These are phyloP conservation scores for Plutella xylostella DNA, from an alignment of 2,888 invertebrate species.

Conservation along the genomic window DNA sequence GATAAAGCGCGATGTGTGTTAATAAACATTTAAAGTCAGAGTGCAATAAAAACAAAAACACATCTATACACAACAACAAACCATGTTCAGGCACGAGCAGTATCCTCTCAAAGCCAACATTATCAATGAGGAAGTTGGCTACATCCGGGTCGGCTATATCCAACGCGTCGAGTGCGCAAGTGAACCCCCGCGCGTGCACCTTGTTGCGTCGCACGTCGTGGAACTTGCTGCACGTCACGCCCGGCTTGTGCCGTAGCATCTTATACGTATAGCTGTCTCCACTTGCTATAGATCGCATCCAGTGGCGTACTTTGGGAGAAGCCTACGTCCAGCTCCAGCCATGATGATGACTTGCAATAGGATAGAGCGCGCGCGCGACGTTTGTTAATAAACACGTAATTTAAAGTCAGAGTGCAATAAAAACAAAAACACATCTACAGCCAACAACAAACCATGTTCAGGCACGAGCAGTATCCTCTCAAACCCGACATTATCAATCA, in stretches of 20 bases:
- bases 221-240: constrained; percentile 76
- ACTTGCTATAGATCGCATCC: too few relatives aligned
- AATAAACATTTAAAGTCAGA: too few relatives aligned
- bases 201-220: constrained; percentile 40
- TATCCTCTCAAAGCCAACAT: constrained; percentile 76
- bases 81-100: constrained; percentile 78
- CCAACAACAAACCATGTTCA: constrained; percentile 69
- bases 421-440: too few relatives aligned
- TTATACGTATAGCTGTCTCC: too few relatives aligned
- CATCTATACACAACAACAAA: too few relatives aligned
- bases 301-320: too few relatives aligned
- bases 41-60: neutral
- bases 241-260: constrained; percentile 64
- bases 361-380: too few relatives aligned
- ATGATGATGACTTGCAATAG: too few relatives aligned
- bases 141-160: constrained; percentile 81
- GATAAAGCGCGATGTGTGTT: too few relatives aligned
- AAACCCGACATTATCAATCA: constrained; percentile 81
- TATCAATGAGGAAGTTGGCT: constrained; percentile 88
- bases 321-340: too few relatives aligned
- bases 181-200: constrained; percentile 35
- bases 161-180: constrained; percentile 76
- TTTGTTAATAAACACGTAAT: too few relatives aligned
- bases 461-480: constrained; percentile 85
- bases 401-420: too few relatives aligned